Base-by-base conservation (phyloP, 2,888 invertebrate species). In the Drosophila suboccidentalis region DNA sequence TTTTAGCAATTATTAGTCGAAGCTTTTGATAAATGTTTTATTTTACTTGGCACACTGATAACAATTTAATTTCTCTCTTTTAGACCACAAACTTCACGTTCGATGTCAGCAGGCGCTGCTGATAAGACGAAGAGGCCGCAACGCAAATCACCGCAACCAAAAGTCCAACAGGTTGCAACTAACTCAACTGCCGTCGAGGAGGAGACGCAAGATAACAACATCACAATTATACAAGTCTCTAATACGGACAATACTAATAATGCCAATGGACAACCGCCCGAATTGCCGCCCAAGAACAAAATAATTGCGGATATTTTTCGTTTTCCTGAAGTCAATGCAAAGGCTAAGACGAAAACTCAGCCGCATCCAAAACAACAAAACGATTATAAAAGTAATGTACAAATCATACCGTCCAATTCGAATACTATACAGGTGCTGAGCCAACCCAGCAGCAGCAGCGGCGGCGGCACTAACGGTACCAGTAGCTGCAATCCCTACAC, bases 161-260 rank as follows among this genome's bases (percentile, higher is more conserved):
- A 62, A 39, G 65, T 64, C 0, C 69, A 67, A 57, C 22, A 15
- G 53, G 39, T 61, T 4, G 34, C 71, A 6, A 29, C 63, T 6
- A 71, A 51, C 10, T 47, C 76, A 4, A 63, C 71, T n/a, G 69
- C 54, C 44, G 76, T 68, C 19, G 69, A 80, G 26, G 82, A 87
- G 43, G 82, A 87, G 43, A 41, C 50, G 9, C 53, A 62, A 19
- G 85, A 89, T 44, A 92, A 94, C 0, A 95, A 95, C 73, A 92
- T 95, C 36, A 95, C 95, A 26, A 95, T 95, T 0, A 95, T 95
- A n/a, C 93, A 95, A 92, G 94, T 95, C 1, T 94, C 94, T 0
- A 94, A 94, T 66, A 75, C 72, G 22, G 51, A 69, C 22, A 75
- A 57, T 51, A 67, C 49, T n/a, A 80, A 71, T 55, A 80, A 71